phyloP scores from a whole-genome alignment of 2,113 vertebrate genomes.

The Oreochromis aureus region DNA sequence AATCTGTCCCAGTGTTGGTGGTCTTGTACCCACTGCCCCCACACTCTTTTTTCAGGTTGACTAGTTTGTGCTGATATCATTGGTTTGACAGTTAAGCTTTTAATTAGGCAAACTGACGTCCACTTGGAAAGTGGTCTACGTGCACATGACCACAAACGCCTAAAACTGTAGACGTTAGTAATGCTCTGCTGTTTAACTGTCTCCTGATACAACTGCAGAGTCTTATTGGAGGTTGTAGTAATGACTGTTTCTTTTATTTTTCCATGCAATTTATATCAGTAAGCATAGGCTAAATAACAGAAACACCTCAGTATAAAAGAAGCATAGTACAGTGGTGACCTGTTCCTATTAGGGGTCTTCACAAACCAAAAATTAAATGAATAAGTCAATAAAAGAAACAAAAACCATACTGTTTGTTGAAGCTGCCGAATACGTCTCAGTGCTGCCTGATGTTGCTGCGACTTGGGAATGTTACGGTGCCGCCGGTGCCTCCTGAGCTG shows the following conservation, averaged over 20 bases:
- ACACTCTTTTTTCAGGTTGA: not conserved
- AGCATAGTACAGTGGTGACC: not conserved
- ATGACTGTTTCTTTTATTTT: not conserved
- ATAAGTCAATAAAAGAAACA: not conserved
- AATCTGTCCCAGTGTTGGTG: not conserved
- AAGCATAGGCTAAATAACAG: not conserved
- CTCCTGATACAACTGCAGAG: not conserved
- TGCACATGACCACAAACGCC: not conserved
- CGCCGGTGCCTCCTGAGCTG: constrained; percentile 66
- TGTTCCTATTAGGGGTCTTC: not conserved
- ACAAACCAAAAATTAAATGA: not conserved
- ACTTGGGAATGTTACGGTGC: constrained; percentile 52
- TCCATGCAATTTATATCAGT: not conserved
- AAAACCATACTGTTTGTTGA: constrained; percentile 68
- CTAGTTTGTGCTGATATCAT: not conserved
- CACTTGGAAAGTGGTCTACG: not conserved
- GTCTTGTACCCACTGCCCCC: not conserved
- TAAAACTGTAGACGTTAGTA: not conserved
- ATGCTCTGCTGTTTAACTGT: not conserved
- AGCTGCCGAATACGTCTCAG: constrained; percentile 69
- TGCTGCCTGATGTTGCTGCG: constrained; percentile 57
- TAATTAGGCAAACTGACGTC: not conserved
- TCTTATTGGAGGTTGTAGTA: not conserved
- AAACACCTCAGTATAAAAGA: not conserved
- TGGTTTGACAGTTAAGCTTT: not conserved